phyloP scores from a whole-genome alignment of 2,113 vertebrate species.

The Xiphophorus hellerii region DNA sequence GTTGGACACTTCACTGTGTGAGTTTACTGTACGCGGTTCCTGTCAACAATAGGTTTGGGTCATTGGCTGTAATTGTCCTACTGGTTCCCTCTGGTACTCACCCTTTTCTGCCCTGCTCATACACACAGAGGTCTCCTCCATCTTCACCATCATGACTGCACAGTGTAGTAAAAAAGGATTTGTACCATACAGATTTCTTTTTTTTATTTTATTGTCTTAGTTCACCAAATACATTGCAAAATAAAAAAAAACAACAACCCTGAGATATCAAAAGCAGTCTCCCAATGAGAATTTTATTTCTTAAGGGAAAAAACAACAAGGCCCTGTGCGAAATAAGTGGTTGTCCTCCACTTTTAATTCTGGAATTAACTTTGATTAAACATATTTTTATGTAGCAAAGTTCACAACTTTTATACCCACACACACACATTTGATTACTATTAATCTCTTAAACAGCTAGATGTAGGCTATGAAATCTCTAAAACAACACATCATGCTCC shows the following conservation, averaged over 20 bases:
- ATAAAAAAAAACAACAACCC: background rate
- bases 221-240: background rate
- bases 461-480: background rate
- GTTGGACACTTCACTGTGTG: slow-evolving; percentile 20
- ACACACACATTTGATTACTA: too few relatives aligned
- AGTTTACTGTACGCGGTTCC: slow-evolving; percentile 13
- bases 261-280: background rate
- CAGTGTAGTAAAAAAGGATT: too few relatives aligned
- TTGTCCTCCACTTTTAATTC: too few relatives aligned
- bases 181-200: background rate
- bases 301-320: background rate
- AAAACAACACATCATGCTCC: background rate
- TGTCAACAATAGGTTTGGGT: slow-evolving; percentile 49
- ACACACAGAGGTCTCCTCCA: background rate
- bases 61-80: slow-evolving; percentile 24
- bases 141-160: background rate
- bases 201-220: background rate
- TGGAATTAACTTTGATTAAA: background rate
- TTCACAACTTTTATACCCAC: too few relatives aligned
- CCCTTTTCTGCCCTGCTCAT: background rate
- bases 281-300: background rate
- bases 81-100: background rate
- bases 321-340: background rate
- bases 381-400: background rate
- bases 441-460: too few relatives aligned